Evolutionary conservation across 2,888 invertebrate species (phyloP).

Genomic region (Cryptocephalus moraei): DNA sequence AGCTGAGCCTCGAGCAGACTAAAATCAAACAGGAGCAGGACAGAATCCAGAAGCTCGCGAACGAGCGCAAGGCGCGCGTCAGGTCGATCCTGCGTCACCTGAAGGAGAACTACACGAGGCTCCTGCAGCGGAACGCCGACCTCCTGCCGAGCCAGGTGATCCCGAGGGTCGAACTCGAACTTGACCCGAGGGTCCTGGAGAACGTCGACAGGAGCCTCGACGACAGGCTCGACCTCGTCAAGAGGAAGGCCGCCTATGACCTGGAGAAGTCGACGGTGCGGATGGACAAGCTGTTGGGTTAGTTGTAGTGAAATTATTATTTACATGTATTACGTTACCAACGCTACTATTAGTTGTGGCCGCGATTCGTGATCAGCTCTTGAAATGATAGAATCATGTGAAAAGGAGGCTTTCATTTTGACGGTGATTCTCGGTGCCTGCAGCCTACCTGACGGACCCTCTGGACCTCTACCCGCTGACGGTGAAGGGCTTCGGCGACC

Average conservation of each 20-base stretch:
- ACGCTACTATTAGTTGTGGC: too few species aligned
- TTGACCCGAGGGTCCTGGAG: conserved; percentile 56
- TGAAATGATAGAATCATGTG: too few species aligned
- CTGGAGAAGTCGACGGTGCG: conserved; percentile 58
- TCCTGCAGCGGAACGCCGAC: conserved; percentile 40
- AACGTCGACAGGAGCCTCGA: conserved; percentile 51
- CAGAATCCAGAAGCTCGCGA: conserved; percentile 49
- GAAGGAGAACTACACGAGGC: conserved; percentile 36
- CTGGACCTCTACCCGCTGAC: conserved; percentile 55
- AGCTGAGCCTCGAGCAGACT: conserved; percentile 52
- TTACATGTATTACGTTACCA: too few species aligned
- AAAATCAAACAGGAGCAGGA: conserved; percentile 59
- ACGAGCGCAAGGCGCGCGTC: conserved; percentile 38
- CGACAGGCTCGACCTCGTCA: conserved; percentile 51
- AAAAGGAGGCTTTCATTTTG: too few species aligned
- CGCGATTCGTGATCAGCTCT: too few species aligned
- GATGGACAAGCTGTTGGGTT: conserved; percentile 24
- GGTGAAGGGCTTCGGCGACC: conserved; percentile 46
- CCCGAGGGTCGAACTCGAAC: conserved; percentile 48
- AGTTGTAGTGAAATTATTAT: too few species aligned
- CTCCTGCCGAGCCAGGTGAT: conserved; percentile 51
- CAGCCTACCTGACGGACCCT: conserved; percentile 50
- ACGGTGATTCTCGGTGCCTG: neutral
- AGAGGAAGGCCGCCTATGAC: conserved; percentile 56
- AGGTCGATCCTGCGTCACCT: conserved; percentile 42